Base-by-base conservation (phyloP, 2,797 vertebrate species). In the Florisuga fusca region DNA sequence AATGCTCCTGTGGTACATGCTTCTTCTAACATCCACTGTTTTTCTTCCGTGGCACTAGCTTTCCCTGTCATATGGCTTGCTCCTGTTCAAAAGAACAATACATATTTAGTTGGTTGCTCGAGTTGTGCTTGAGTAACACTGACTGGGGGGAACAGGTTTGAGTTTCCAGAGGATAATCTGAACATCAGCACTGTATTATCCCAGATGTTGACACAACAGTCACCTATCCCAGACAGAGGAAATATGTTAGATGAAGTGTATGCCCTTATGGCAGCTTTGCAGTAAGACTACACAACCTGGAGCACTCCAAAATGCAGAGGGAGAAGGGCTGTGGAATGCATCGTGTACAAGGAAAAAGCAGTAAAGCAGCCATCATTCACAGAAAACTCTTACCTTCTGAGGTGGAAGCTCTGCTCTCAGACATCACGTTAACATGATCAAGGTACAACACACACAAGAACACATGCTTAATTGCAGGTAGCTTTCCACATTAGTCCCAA, bases 91-190 rank as follows among this genome's bases (percentile, higher is more conserved):
- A 72, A 68, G 68, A 89, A 27, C 29, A 72, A 36, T 51, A 72
- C 80, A 19, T 71, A 34, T 84, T 71, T 67, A 45, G 16, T 85
- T 87, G 92, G 53, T 80, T 94, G 64, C 80, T 58, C 69, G 66
- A 90, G 55, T 43, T 89, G 8, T 64, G 62, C 76, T 95, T 93
- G 66, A 72, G 62, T 91, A 85, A 77, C 2, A 1, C 78, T 77
- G 81, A 90, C 78, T 80, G 64, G 46, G 45, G 43, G 67, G 54
- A 68, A 68, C 18, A 91, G 78, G 71, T 36, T 87, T 0, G 5
- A 64, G 68, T 80, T 95, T 81, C 78, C 75, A 85, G 78, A 50
- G 48, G 76, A 72, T 83, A 83, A 91, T 83, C 66, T 72, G 79
- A 91, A 68, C 66, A 78, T 90, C 81, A 93, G 66, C 20, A 75